phyloP scores from a whole-genome alignment of 2,113 vertebrate species.

The Strix aluco region DNA sequence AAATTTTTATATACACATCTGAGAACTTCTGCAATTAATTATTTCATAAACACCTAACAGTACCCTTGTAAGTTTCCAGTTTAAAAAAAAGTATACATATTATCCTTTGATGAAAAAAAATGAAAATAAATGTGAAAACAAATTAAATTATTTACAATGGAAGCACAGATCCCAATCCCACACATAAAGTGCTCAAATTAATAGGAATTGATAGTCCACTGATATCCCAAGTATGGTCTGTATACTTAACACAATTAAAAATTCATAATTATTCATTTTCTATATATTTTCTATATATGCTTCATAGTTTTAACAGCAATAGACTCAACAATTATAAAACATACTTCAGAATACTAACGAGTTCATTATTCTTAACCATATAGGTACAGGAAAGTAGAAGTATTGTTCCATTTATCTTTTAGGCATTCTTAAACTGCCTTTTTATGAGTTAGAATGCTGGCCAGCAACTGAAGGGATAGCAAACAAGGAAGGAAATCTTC shows the following conservation, averaged over 20 bases:
- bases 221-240: not conserved
- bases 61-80: not conserved
- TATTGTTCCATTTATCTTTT: not conserved
- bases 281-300: not conserved
- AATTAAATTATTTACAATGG: not conserved
- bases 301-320: not conserved
- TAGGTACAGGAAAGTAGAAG: not conserved
- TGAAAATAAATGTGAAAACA: not conserved
- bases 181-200: not conserved
- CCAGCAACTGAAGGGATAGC: not conserved
- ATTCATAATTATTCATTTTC: not conserved
- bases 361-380: not conserved
- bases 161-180: not conserved
- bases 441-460: not conserved
- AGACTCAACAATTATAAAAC: not conserved
- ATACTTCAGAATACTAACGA: not conserved
- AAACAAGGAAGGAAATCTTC: not conserved
- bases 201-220: not conserved
- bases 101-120: not conserved
- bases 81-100: not conserved
- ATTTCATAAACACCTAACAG: not conserved
- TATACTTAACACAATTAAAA: not conserved
- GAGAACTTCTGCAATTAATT: not conserved
- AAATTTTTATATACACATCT: not conserved
- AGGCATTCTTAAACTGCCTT: not conserved